Evolutionary conservation across 2,797 vertebrate genomes (phyloP).

Genomic region (Neosalanx taihuensis): DNA sequence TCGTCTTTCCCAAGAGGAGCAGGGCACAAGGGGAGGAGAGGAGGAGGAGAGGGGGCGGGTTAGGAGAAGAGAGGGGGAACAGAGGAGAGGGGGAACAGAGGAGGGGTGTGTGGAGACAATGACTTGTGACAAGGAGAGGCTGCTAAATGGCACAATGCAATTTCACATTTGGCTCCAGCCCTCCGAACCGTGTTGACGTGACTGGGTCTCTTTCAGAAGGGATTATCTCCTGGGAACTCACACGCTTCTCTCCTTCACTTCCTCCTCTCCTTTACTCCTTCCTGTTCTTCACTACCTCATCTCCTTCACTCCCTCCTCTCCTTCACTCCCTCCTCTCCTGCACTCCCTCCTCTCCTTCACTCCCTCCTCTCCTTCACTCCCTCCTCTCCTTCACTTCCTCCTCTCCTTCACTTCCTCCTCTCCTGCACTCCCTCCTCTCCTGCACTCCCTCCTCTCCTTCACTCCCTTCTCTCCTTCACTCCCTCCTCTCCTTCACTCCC

Average conservation of each 20-base stretch:
- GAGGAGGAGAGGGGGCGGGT: neutral
- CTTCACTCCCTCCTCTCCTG: too few relatives aligned
- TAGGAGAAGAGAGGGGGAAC: neutral
- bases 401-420: too few relatives aligned
- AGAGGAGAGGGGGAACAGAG: neutral
- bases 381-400: neutral
- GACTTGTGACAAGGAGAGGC: conserved; percentile 32
- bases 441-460: neutral
- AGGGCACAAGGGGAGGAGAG: neutral
- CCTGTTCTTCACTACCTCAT: neutral
- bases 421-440: too few relatives aligned
- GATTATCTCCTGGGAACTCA: conserved; percentile 27
- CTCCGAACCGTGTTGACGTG: conserved; percentile 37
- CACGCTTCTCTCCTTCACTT: too few relatives aligned
- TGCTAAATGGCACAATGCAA: conserved; percentile 37
- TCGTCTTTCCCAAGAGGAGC: too few relatives aligned
- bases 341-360: neutral
- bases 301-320: too few relatives aligned
- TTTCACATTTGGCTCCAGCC: conserved; percentile 18
- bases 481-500: too few relatives aligned
- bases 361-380: too few relatives aligned
- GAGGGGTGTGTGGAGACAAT: conserved; percentile 22
- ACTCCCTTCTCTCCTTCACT: neutral
- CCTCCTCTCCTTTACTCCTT: too few relatives aligned
- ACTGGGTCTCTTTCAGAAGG: conserved; percentile 33